phyloP scores from a whole-genome alignment of 2,797 vertebrate species.

The Pipistrellus nathusii region DNA sequence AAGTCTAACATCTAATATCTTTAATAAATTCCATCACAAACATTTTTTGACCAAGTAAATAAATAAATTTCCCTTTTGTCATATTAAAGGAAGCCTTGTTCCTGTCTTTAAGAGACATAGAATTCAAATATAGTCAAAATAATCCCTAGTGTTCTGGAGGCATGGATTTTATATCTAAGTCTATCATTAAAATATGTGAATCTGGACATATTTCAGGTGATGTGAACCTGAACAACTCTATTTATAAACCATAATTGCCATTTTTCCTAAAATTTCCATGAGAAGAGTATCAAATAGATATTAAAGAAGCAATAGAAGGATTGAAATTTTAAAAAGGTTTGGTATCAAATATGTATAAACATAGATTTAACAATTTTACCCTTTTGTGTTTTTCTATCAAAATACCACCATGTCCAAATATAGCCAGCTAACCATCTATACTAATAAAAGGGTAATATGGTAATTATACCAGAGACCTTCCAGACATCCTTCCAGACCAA shows the following conservation, averaged over 20 bases:
- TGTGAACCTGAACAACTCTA: slow-evolving; percentile 6
- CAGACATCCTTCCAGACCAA: too few relatives aligned
- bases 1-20: not conserved
- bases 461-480: too few relatives aligned
- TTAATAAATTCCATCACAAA: slow-evolving; percentile 14
- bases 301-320: not conserved
- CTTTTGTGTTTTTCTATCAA: slow-evolving; percentile 52
- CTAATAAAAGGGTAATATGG: too few relatives aligned
- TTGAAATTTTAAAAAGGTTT: slow-evolving; percentile 11
- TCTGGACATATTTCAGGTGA: slow-evolving; percentile 33
- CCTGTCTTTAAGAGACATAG: not conserved
- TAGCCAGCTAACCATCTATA: not conserved
- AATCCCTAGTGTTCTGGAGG: not conserved
- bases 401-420: slow-evolving; percentile 43
- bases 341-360: slow-evolving; percentile 1
- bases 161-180: not conserved
- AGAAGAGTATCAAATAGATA: not conserved
- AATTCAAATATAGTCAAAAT: slow-evolving; percentile 13
- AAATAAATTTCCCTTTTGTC: not conserved
- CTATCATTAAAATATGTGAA: not conserved
- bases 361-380: not conserved
- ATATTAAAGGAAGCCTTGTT: slow-evolving; percentile 18
- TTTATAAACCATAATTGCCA: slow-evolving; percentile 19
- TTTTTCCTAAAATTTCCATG: slow-evolving; percentile 43
- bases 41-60: not conserved